These are phyloP conservation scores for Gnatocerus cornutus DNA, from an alignment of 2,888 invertebrate genomes.

Conservation along the genomic window DNA sequence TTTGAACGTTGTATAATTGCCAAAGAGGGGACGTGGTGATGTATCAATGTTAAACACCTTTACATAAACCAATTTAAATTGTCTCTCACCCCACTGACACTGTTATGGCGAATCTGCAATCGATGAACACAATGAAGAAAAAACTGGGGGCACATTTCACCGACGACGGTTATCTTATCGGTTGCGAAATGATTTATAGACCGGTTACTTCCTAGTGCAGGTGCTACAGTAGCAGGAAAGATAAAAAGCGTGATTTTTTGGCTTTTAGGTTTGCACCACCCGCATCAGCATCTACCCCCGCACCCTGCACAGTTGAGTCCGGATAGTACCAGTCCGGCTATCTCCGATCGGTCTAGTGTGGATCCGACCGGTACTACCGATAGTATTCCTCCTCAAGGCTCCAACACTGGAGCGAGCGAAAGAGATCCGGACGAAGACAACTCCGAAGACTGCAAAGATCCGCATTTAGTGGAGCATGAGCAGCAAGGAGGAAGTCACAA, in stretches of 20 bases:
- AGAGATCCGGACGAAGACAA: constrained; percentile 77
- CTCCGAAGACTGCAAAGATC: constrained; percentile 69
- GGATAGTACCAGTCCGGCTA: constrained; percentile 90
- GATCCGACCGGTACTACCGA: constrained; percentile 54
- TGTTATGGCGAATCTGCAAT: constrained; percentile 16
- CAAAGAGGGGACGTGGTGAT: constrained; percentile 49
- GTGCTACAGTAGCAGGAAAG: no score
- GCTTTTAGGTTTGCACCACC: constrained; percentile 38
- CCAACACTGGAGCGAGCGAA: constrained; percentile 67
- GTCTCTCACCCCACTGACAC: constrained; percentile 20
- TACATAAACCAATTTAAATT: constrained; percentile 40
- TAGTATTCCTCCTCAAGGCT: constrained; percentile 66
- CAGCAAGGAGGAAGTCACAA: constrained; percentile 77
- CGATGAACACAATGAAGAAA: no score
- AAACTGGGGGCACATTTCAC: no score
- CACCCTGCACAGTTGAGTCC: constrained; percentile 79
- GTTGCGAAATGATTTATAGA: no score
- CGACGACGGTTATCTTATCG: no score
- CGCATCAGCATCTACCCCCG: constrained; percentile 50
- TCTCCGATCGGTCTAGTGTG: constrained; percentile 77
- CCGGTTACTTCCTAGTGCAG: no score
- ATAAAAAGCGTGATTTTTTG: no score
- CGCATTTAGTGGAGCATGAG: constrained; percentile 63
- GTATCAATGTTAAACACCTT: constrained; percentile 52
- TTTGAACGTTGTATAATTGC: constrained; percentile 62